Conservation (phyloP, 2,797 vertebrate genomes). For the Halcyon leucocephala region DNA sequence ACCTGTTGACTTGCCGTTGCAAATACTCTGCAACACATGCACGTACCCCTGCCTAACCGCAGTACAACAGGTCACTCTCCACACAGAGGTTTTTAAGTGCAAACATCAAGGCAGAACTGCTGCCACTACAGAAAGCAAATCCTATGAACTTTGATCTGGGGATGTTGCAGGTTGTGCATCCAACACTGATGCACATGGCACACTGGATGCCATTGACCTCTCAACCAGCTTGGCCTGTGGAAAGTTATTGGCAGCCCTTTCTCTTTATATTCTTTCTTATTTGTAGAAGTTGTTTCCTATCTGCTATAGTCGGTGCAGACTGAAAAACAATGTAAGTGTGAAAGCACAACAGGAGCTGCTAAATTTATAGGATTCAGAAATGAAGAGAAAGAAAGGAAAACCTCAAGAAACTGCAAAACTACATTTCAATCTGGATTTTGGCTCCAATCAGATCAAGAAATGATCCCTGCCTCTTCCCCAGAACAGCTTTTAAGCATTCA, state of each 20-base stretch:
- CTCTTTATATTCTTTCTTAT: neutral
- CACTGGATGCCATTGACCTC: neutral
- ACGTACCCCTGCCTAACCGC: neutral
- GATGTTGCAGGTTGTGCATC: rapidly evolving
- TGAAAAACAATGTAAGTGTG: neutral
- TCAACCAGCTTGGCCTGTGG: neutral
- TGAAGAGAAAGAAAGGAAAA: neutral
- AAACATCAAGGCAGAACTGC: neutral
- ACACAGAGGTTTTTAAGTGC: neutral
- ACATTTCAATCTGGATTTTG: neutral
- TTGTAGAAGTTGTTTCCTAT: neutral
- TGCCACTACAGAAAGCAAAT: neutral
- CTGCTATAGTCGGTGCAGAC: neutral
- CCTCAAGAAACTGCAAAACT: neutral
- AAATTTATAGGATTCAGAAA: neutral
- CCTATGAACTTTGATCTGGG: neutral
- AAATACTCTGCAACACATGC: neutral
- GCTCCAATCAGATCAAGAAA: neutral
- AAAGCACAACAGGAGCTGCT: neutral
- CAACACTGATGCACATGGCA: rapidly evolving
- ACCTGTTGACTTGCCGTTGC: neutral
- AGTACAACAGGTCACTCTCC: neutral
- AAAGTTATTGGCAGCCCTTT: neutral
- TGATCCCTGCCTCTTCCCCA: neutral
- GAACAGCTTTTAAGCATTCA: neutral